A percentile compares a stretch with the other conserved stretches of the same genome.
These are phyloP conservation scores for Cervus canadensis DNA, from an alignment of 2,113 vertebrate species.

Conservation along the genomic window DNA sequence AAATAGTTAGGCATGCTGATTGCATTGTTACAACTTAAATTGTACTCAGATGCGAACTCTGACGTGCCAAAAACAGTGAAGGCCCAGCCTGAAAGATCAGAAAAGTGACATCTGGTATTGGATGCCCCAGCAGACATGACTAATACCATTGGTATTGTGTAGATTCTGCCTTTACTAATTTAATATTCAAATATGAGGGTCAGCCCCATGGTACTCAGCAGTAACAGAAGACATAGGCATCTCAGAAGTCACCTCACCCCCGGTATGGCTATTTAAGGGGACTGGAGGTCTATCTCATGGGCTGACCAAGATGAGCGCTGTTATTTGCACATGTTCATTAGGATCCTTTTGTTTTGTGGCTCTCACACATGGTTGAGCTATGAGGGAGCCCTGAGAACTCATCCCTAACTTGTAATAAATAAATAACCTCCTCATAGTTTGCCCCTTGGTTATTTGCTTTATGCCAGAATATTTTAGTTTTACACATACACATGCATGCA, in stretches of 20 bases:
- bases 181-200: constrained; percentile 82
- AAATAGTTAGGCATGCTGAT: constrained; percentile 78
- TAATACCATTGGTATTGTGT: constrained; percentile 84
- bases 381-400: constrained; percentile 70
- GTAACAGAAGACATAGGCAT: constrained; percentile 63
- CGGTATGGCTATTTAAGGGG: constrained; percentile 53
- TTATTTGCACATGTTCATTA: constrained; percentile 65
- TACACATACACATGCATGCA: constrained; percentile 49
- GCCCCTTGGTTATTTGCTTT: constrained; percentile 76
- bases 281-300: constrained; percentile 48
- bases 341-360: constrained; percentile 69
- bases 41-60: constrained; percentile 82
- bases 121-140: constrained; percentile 85
- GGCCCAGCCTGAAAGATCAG: constrained; percentile 79
- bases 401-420: constrained; percentile 75
- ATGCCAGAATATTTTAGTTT: constrained; percentile 71
- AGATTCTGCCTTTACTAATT: constrained; percentile 81
- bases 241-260: constrained; percentile 57
- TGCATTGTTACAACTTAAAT: constrained; percentile 83
- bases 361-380: constrained; percentile 76
- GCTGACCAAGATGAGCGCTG: constrained; percentile 39
- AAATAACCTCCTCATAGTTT: constrained; percentile 70
- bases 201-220: constrained; percentile 51
- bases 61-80: constrained; percentile 82
- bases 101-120: constrained; percentile 86